A percentile compares a stretch with the other conserved stretches of the same genome.
Conservation (phyloP, 1,140 invertebrate genomes). For the Dreissena rostriformis region DNA sequence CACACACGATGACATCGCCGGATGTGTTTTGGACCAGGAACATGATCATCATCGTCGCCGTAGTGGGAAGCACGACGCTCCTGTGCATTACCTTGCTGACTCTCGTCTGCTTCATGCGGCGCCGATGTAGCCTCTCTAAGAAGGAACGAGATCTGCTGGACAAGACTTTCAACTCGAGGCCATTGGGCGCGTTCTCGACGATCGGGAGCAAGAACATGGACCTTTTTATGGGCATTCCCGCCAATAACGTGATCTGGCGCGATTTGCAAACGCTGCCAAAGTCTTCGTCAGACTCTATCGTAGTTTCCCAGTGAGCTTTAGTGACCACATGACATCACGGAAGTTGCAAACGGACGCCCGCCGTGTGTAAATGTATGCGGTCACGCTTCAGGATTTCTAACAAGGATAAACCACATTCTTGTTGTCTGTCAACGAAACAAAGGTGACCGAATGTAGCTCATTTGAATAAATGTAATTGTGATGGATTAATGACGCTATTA, state of each 20-base stretch:
- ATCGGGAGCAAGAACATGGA: conserved; percentile 12
- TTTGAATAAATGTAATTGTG: neutral
- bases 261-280: conserved; percentile 21
- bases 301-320: neutral
- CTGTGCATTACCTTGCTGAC: conserved; percentile 22
- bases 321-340: neutral
- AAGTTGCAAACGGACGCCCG: neutral
- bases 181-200: neutral
- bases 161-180: conserved; percentile 2
- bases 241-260: conserved; percentile 42
- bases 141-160: conserved; percentile 21
- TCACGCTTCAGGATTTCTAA: neutral
- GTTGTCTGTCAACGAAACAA: neutral
- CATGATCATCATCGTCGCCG: conserved; percentile 22
- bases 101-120: conserved; percentile 9
- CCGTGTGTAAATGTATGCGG: neutral
- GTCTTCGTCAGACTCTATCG: neutral
- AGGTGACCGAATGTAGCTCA: neutral
- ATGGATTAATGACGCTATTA: no score
- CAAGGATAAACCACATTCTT: neutral
- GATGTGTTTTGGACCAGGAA: conserved; percentile 1
- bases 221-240: conserved; percentile 44
- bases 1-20: no score
- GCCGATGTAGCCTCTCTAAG: neutral
- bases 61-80: conserved; percentile 16